Conservation (phyloP, 2,797 vertebrate genomes). For the Poeciliopsis infans region DNA sequence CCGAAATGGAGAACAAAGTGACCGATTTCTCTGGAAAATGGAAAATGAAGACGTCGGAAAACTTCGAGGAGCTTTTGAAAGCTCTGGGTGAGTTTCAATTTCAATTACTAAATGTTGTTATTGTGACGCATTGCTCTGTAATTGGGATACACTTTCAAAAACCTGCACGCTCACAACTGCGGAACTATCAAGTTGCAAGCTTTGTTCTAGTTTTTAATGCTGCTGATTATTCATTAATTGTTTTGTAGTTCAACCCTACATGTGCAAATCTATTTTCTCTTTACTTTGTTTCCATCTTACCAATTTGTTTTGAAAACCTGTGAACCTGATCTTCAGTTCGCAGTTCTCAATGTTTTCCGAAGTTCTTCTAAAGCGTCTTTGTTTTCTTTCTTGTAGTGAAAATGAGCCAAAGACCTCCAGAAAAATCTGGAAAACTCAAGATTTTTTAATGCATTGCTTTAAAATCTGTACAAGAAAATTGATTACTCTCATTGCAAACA, state of each 20-base stretch:
- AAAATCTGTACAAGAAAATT: not conserved
- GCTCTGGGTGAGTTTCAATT: slow-evolving; percentile 88
- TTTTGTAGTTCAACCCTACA: not conserved
- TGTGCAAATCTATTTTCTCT: not conserved
- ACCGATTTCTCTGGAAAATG: slow-evolving; percentile 91
- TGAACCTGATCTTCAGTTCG: not conserved
- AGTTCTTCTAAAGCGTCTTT: not conserved
- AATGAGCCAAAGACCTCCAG: not conserved
- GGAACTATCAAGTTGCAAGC: not conserved
- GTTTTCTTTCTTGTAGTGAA: not conserved
- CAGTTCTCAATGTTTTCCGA: not conserved
- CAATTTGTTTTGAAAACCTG: not conserved
- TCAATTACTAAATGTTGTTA: not conserved
- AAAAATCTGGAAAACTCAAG: not conserved
- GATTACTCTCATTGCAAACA: slow-evolving; percentile 20
- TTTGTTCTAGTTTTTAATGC: not conserved
- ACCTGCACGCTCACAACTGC: not conserved
- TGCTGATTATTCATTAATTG: not conserved
- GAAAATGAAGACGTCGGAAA: slow-evolving; percentile 91
- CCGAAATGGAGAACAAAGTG: slow-evolving; percentile 70
- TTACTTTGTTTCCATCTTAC: not conserved
- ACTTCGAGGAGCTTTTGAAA: slow-evolving; percentile 93
- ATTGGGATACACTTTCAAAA: not conserved
- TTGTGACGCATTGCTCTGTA: not conserved
- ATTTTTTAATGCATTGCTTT: not conserved